These are phyloP conservation scores for Lamproptera curius DNA, from an alignment of 2,888 invertebrate species.

Conservation along the genomic window DNA sequence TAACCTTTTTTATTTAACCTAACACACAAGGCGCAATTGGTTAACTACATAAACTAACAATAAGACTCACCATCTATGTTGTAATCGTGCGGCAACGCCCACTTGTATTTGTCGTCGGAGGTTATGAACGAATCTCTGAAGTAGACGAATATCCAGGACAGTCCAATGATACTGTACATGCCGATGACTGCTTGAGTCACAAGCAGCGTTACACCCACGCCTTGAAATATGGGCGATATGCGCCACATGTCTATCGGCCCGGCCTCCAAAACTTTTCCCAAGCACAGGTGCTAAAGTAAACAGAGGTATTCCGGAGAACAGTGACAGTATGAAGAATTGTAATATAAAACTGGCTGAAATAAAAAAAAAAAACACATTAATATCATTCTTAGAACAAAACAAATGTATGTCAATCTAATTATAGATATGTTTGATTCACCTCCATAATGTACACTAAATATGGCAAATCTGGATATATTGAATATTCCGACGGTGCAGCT, in stretches of 20 bases:
- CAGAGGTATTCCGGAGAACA: conserved; percentile 89
- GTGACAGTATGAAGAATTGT: conserved; percentile 90
- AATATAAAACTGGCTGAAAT: conserved; percentile 88
- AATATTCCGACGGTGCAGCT: conserved; percentile 93
- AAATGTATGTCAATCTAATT: no score
- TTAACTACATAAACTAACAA: background rate
- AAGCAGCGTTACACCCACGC: conserved; percentile 90
- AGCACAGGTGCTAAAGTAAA: conserved; percentile 90
- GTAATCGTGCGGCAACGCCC: conserved; percentile 86
- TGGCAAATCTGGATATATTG: conserved; percentile 92
- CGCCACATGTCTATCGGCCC: conserved; percentile 96
- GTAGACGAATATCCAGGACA: conserved; percentile 95
- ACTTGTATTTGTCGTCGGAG: conserved; percentile 86
- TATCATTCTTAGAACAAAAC: no score
- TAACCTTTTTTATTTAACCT: no score
- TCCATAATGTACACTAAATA: conserved; percentile 92
- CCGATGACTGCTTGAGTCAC: conserved; percentile 89
- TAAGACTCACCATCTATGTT: conserved; percentile 80
- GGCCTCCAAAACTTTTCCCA: conserved; percentile 90
- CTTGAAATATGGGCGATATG: conserved; percentile 94
- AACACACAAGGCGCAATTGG: no score
- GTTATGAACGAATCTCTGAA: conserved; percentile 92
- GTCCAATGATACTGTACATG: conserved; percentile 90
- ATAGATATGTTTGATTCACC: no score
- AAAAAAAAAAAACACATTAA: no score